phyloP scores from a whole-genome alignment of 1,140 invertebrate species.

The Trypoxylus dichotomus region DNA sequence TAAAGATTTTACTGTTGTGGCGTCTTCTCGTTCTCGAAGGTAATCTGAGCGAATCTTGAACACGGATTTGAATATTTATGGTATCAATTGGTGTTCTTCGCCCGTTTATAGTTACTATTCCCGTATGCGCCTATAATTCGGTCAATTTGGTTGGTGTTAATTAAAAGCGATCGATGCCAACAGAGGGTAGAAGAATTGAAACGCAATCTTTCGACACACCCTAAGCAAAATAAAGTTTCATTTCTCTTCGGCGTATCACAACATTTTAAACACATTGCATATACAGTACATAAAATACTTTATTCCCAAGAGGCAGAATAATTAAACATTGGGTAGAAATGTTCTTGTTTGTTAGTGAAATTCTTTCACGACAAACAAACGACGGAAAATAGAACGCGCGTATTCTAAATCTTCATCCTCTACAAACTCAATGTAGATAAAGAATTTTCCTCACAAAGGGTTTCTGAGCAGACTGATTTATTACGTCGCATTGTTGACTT shows the following conservation, averaged over 20 bases:
- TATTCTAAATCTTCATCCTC: background rate
- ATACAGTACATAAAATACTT: too few relatives aligned
- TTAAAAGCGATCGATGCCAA: background rate
- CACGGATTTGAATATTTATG: background rate
- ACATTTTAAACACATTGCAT: too few relatives aligned
- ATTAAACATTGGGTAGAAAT: background rate
- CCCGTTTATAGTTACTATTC: background rate
- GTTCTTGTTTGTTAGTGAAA: background rate
- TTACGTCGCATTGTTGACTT: too few relatives aligned
- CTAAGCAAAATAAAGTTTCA: too few relatives aligned
- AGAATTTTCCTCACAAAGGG: background rate
- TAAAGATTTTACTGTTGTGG: slow-evolving; percentile 8
- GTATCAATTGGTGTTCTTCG: background rate
- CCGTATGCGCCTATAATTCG: background rate
- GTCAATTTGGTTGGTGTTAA: background rate
- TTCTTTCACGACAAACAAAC: background rate
- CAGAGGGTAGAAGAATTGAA: too few relatives aligned
- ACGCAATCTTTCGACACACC: too few relatives aligned
- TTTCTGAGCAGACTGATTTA: too few relatives aligned
- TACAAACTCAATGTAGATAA: background rate
- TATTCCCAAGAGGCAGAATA: background rate
- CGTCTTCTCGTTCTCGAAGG: background rate
- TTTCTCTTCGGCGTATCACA: too few relatives aligned
- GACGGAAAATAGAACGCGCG: background rate
- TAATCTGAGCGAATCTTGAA: background rate